Base-by-base conservation (phyloP, 1,140 invertebrate species). In the Drosophila guanche region DNA sequence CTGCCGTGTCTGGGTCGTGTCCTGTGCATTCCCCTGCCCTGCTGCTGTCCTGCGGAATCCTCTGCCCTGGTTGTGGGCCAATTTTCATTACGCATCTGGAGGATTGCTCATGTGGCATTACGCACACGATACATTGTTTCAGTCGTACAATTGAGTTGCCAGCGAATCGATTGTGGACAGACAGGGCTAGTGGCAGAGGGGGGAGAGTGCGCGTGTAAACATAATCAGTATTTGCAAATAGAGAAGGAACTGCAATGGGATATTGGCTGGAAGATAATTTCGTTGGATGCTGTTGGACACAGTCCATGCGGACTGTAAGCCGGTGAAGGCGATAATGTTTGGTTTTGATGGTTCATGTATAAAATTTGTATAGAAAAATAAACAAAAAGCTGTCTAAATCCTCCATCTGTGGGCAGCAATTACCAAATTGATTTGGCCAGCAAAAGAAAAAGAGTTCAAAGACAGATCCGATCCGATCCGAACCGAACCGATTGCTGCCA, bases 161-260 rank as follows among this genome's bases (percentile, higher is more conserved):
- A 48, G 55, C 63, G 68, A n/a, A 40, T 47, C 43, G 48, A 48
- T 42, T 20, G 53, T 33, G 23, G 20, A 20, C 16, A 20, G 16
- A 20, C n/a, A n/a, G 16, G 16, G 16, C 16, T 0, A 20, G 16
- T 1, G 16, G 16, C 0, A 20, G 16, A 20, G 16, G 16, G 16
- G 16, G 16, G 16, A 20, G 16, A 27, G 83, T 72, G 79, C 83
- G 75, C 79, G 83, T 89, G 83, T 79, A 88, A 88, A 88, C 83
- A 88, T 88, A 88, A 88, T 88, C 83, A 88, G 83, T 88, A 88
- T 88, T 88, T 88, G 79, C 83, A 88, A 88, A 88, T 88, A 88
- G 54, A 62, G 83, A 20, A 20, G 16, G 16, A 70, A 88, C 37
- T 65, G 78, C 74, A 81, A 12, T 37, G 33, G 33, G 10, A 37